Evolutionary conservation across 2,113 vertebrate genomes (phyloP).

Genomic region (Alligator mississippiensis): DNA sequence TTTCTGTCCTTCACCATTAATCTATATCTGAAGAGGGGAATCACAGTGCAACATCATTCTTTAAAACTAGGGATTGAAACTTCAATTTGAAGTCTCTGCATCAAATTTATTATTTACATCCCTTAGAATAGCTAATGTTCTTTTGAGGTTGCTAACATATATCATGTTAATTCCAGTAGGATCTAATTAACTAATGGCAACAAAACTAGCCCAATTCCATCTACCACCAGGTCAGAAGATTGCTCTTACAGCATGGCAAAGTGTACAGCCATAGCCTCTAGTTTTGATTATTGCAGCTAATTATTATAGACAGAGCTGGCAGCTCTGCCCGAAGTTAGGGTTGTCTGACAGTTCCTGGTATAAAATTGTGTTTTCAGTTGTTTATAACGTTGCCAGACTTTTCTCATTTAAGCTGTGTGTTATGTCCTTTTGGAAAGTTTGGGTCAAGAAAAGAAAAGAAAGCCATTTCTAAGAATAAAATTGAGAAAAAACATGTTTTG

Average conservation of each 20-base stretch:
- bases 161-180: not conserved
- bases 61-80: not conserved
- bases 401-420: not conserved
- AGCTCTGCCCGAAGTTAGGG: not conserved
- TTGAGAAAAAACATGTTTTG: not conserved
- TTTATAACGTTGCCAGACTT: not conserved
- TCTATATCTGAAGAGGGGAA: not conserved
- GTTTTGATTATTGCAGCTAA: not conserved
- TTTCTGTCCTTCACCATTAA: not conserved
- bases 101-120: not conserved
- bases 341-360: not conserved
- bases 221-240: not conserved
- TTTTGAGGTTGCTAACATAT: not conserved
- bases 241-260: not conserved
- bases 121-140: not conserved
- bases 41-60: not conserved
- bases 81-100: not conserved
- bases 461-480: not conserved
- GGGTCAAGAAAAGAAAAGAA: not conserved
- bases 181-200: not conserved
- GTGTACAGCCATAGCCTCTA: not conserved
- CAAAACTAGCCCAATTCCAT: not conserved
- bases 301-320: not conserved
- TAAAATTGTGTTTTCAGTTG: not conserved
- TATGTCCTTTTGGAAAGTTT: not conserved